Base-by-base conservation (phyloP, 1,140 invertebrate genomes). In the Hesperophylax magnus region DNA sequence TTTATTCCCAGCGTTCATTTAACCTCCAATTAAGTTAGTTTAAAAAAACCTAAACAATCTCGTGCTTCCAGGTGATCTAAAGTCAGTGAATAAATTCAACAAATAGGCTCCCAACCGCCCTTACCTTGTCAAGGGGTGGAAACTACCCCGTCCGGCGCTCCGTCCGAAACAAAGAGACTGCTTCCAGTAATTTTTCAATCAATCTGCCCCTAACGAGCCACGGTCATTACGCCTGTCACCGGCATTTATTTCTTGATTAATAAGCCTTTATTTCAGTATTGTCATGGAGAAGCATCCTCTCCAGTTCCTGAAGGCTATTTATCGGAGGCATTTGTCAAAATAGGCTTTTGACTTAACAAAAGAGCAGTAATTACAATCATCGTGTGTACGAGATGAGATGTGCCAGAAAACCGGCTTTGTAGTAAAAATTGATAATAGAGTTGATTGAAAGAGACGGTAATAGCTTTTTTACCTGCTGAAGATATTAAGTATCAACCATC, bases 141-240 rank as follows among this genome's bases (percentile, higher is more conserved):
- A 47, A 9, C 1, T 2, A 14, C 14, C 63, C 24, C 9, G 63
- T 15, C 63, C 63, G 17, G 31, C 39, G 9, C 31, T 67, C 63
- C 7, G 31, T 27, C 24, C 63, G 63, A 67, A 67, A 67, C 63
- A 67, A 67, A 27, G 63, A 67, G 31, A 27, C 17, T 34, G 22
- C 63, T 34, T n/a, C 31, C 63, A 34, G 63, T 67, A 27, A 67
- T 67, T 67, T 67, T 67, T 67, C 63, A 67, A 67, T 67, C 63
- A 67, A 67, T 67, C 63, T 24, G 8, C 63, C 27, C 31, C 31
- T 22, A 67, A 67, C 31, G 31, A 67, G 24, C 27, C 63, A 6
- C 17, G 27, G 63, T 31, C 63, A 31, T 67, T 67, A 15, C 11
- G 22, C 6, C 39, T 34, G 63, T 67, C 63, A 67, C 24, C 22